A percentile compares a stretch with the other conserved stretches of the same genome.
These are phyloP conservation scores for Sebastes oblongus DNA, from an alignment of 2,797 vertebrate species.

Conservation along the genomic window DNA sequence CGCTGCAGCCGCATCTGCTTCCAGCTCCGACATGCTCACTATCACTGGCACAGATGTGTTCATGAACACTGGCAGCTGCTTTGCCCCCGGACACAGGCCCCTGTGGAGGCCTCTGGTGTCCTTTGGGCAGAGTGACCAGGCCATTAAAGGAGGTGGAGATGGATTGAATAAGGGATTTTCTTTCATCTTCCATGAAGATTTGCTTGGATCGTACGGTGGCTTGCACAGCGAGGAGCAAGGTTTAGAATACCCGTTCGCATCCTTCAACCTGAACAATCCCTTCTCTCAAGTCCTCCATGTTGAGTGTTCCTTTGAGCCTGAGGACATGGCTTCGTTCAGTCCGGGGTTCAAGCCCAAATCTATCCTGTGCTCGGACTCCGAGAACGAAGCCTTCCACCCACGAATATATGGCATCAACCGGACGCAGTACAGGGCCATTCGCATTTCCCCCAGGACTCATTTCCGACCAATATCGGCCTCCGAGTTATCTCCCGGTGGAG, in stretches of 20 bases:
- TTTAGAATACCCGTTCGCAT: slow-evolving; percentile 94
- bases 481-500: slow-evolving; percentile 94
- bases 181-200: slow-evolving; percentile 99
- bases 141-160: slow-evolving; percentile 86
- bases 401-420: slow-evolving; percentile 93
- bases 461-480: slow-evolving; percentile 98
- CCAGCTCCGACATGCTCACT: slow-evolving; percentile 90
- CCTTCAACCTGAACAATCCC: slow-evolving; percentile 95
- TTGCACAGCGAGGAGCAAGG: slow-evolving; percentile 93
- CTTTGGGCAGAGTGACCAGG: slow-evolving; percentile 91
- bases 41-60: slow-evolving; percentile 96
- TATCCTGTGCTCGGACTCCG: slow-evolving; percentile 96
- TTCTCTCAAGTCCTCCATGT: slow-evolving; percentile 99
- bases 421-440: slow-evolving; percentile 97
- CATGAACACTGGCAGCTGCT: slow-evolving; percentile 94
- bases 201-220: slow-evolving; percentile 93
- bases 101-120: slow-evolving; percentile 95
- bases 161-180: slow-evolving; percentile 96
- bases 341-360: slow-evolving; percentile 98
- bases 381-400: slow-evolving; percentile 91
- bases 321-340: slow-evolving; percentile 95
- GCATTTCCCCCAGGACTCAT: slow-evolving; percentile 98
- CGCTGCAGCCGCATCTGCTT: slow-evolving; percentile 76
- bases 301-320: slow-evolving; percentile 98
- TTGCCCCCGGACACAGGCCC: slow-evolving; percentile 94